Base-by-base conservation (phyloP, 2,797 vertebrate species). In the Amblyopsis hoosieri region DNA sequence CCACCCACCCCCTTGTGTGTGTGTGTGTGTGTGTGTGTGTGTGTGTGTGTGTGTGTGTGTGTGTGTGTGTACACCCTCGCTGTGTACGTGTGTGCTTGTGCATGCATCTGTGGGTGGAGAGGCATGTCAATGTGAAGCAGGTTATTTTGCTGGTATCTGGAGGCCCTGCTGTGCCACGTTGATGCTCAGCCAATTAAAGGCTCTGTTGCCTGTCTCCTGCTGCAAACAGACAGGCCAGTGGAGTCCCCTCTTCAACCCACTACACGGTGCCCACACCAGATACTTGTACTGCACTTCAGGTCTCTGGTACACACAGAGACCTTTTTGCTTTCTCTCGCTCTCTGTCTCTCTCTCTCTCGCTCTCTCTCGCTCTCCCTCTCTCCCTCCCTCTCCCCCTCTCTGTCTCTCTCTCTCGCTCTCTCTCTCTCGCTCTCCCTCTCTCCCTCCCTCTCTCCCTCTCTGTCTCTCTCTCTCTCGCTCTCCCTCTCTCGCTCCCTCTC, bases 151-250 rank as follows among this genome's bases (percentile, higher is more conserved):
- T 67, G 75, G 57, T 66, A 14, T 54, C 64, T 12, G 33, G 56
- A 60, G 12, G 75, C 66, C 79, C 72, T 37, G 72, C 75, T 84
- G 79, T 64, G 74, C 56, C 72, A n/a, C 60, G 75, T 60, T 65
- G 62, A 54, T 77, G 71, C 77, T 81, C 70, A 71, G 71, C 84
- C 80, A 88, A 85, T 89, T 84, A 86, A 76, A 54, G 69, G 72
- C 70, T 72, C 71, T 60, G 69, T 68, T 79, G 67, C 62, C 75
- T 64, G 11, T 66, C 66, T 78, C 57, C 62, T 71, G 15, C 74
- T 64, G 69, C 79, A 70, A 72, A 78, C 66, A 29, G 3, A 54
- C 60, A 69, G 71, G 51, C 68, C 66, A 42, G 42, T 45, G 45
- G 60, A 52, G 23, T 49, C 15, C 29, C 59, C 52, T 45, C 33